Conservation (phyloP, 2,888 invertebrate genomes). For the Nemoura dubitans region DNA sequence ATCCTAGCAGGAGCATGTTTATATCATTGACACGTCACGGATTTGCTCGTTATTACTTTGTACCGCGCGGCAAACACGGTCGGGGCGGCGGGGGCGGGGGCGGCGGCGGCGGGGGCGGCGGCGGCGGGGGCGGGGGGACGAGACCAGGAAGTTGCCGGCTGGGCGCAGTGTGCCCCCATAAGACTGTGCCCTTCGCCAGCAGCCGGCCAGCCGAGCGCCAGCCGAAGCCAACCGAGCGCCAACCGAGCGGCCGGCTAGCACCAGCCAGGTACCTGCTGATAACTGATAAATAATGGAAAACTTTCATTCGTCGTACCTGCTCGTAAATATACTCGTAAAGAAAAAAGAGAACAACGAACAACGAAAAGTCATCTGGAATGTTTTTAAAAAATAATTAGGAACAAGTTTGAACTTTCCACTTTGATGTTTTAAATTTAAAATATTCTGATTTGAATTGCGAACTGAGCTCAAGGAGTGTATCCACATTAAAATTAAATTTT, state of each 20-base stretch:
- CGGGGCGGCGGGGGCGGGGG: too few relatives aligned
- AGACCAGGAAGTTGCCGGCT: too few relatives aligned
- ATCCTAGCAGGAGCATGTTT: too few relatives aligned
- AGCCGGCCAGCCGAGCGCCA: background rate
- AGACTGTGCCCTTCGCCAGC: background rate
- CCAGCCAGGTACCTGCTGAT: background rate
- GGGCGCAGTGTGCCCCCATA: background rate
- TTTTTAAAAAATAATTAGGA: slow-evolving; percentile 31
- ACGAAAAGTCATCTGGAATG: slow-evolving; percentile 30
- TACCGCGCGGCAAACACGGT: too few relatives aligned
- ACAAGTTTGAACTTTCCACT: slow-evolving; percentile 30
- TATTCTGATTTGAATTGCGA: slow-evolving; percentile 31
- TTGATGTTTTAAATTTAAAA: slow-evolving; percentile 28
- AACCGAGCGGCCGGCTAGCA: too few relatives aligned
- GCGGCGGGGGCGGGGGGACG: too few relatives aligned
- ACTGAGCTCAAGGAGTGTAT: slow-evolving; percentile 1
- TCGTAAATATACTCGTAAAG: slow-evolving; percentile 29
- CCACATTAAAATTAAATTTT: slow-evolving; percentile 24
- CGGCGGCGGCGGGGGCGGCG: too few relatives aligned
- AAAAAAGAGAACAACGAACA: slow-evolving; percentile 26
- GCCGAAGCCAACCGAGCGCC: too few relatives aligned
- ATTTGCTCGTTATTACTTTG: too few relatives aligned
- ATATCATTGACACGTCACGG: too few relatives aligned
- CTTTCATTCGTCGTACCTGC: slow-evolving; percentile 23
- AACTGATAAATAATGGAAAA: slow-evolving; percentile 16